Conservation (phyloP, 1,140 invertebrate species). For the Sweltsa coloradensis region DNA sequence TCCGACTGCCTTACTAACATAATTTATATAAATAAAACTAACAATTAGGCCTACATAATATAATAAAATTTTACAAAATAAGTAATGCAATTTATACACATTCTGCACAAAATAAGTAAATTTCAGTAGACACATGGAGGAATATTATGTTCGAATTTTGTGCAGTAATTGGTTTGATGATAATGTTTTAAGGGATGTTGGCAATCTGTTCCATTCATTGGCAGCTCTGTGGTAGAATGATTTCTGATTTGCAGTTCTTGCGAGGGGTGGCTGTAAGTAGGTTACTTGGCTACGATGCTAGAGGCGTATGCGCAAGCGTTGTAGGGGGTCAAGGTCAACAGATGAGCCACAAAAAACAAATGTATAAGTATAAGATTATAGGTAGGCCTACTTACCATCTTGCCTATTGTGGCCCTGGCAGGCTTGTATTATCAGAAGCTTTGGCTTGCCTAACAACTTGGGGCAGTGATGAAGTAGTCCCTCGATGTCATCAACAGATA, state of each 20-base stretch:
- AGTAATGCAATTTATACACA: too few relatives aligned
- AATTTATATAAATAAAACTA: too few relatives aligned
- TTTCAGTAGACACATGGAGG: too few relatives aligned
- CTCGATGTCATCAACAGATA: not conserved
- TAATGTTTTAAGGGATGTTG: too few relatives aligned
- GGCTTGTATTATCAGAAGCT: slow-evolving; percentile 13
- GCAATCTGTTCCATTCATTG: too few relatives aligned
- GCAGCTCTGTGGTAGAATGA: not conserved
- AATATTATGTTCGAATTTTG: too few relatives aligned
- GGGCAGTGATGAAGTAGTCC: slow-evolving; percentile 5
- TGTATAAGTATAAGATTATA: not conserved
- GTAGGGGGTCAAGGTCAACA: too few relatives aligned
- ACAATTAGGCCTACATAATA: too few relatives aligned
- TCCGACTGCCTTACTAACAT: too few relatives aligned
- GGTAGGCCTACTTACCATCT: slow-evolving; percentile 1
- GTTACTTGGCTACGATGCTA: not conserved
- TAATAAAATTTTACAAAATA: too few relatives aligned
- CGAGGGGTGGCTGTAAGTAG: not conserved
- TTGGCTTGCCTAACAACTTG: slow-evolving; percentile 9
- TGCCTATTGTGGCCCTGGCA: slow-evolving; percentile 9
- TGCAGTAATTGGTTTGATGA: too few relatives aligned
- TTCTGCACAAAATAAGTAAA: too few relatives aligned
- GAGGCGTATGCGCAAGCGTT: not conserved
- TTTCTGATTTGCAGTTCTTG: not conserved
- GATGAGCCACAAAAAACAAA: not conserved